Conservation (phyloP, 2,113 vertebrate genomes). For the Phodopus roborovskii region DNA sequence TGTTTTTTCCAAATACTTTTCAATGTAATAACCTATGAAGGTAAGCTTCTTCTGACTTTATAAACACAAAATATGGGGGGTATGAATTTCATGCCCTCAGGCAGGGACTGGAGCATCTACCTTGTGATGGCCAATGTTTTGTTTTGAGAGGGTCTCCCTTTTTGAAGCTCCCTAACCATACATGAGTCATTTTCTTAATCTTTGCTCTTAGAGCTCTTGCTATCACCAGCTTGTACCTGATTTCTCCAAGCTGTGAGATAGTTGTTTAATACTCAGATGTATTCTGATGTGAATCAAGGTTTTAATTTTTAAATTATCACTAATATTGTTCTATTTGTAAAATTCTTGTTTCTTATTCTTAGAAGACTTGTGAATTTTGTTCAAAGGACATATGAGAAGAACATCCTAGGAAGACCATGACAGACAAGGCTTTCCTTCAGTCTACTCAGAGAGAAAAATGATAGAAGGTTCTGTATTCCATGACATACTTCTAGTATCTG, state of each 20-base stretch:
- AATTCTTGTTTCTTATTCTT: conserved; percentile 13
- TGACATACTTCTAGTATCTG: not conserved
- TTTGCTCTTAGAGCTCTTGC: not conserved
- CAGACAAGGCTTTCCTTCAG: not conserved
- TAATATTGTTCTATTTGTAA: not conserved
- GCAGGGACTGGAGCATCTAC: not conserved
- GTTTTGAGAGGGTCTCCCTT: not conserved
- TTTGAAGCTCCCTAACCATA: not conserved
- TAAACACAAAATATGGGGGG: not conserved
- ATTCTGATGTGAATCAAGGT: conserved; percentile 44
- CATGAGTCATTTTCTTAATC: not conserved
- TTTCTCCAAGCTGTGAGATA: conserved; percentile 3
- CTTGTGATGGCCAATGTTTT: not conserved
- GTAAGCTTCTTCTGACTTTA: not conserved
- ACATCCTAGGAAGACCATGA: not conserved
- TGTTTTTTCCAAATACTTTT: not conserved
- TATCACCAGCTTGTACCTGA: not conserved
- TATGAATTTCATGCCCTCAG: not conserved
- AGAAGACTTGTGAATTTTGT: not conserved
- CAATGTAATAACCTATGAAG: not conserved
- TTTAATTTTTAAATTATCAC: not conserved
- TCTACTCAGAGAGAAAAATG: not conserved
- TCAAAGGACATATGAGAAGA: not conserved
- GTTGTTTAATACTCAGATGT: conserved; percentile 13
- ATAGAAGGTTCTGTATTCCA: not conserved